Evolutionary conservation across 2,113 vertebrate genomes (phyloP), one percentile per base, ranked within the genome.

Genomic region (Gymnocephalus cernua): DNA sequence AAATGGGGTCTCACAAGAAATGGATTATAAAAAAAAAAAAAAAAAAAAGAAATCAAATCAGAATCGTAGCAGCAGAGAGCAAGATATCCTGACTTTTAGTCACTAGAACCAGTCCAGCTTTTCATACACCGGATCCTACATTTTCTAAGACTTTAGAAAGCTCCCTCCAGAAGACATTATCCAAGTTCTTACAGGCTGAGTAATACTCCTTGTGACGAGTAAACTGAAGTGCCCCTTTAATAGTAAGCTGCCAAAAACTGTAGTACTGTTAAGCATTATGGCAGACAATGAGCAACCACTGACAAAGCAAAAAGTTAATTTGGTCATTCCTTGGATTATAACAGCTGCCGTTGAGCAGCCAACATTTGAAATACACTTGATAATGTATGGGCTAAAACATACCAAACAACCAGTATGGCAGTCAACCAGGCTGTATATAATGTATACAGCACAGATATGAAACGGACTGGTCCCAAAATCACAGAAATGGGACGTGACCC

Each of bases 391-490:
- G 27, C 25, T 50, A 65, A 76, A 83, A 76, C 44, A 61, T 19
- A 29, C 38, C 57, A 77, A 80, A 80, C 86, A 78, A 86, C 77
- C 72, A 82, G 70, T 67, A 61, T 14, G 13, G 38, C n/a, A n/a
- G n/a, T n/a, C n/a, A n/a, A n/a, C 18, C 45, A 27, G 1, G n/a
- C 32, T 66, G 15, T 58, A 66, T 48, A 67, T 25, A 58, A 44
- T 62, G 10, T 48, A 61, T 35, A 77, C 23, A 76, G 29, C 21
- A 74, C 45, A 77, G 56, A 73, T 25, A 82, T 67, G 23, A 68
- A 79, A 73, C 77, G 47, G 73, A 81, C 81, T 67, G 74, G 77
- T 71, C 75, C 79, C 74, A 75, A 66, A 41, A 70, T 69, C 21
- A 72, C 25, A 70, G 32, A 64, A 19, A 66, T 68, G 74, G 66